Evolutionary conservation across 92 coral and sea anemone genomes (phyloP).

Genomic region (Palythoa heliodiscus): DNA sequence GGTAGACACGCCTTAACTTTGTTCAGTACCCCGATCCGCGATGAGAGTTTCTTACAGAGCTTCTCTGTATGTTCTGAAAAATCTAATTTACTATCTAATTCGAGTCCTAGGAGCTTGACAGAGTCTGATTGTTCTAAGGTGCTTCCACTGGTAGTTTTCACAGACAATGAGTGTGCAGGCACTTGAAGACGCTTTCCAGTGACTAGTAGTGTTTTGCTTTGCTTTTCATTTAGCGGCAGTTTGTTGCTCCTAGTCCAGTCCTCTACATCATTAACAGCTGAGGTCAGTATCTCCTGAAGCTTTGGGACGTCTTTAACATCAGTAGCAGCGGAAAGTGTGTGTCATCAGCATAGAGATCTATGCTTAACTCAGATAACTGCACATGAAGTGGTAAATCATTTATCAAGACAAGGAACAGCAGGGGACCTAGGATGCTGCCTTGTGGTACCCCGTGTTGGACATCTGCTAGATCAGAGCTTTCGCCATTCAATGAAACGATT

Average conservation of each 20-base stretch:
- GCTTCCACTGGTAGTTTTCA: too few species aligned
- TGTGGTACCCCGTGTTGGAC: constrained; percentile 32
- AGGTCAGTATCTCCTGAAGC: neutral
- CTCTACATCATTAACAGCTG: neutral
- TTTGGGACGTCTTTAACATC: constrained; percentile 1
- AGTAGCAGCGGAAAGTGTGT: neutral
- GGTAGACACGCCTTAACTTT: too few species aligned
- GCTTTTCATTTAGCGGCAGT: constrained; percentile 2
- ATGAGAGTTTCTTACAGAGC: too few species aligned
- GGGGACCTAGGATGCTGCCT: constrained; percentile 24
- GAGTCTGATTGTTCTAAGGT: too few species aligned
- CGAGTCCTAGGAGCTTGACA: too few species aligned
- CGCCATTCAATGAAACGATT: constrained; percentile 3
- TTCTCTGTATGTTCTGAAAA: too few species aligned
- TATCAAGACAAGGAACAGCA: constrained; percentile 39
- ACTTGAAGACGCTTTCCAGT: neutral
- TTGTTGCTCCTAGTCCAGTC: constrained; percentile 13
- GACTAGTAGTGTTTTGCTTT: neutral
- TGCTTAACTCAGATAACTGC: neutral
- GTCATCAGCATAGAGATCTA: neutral
- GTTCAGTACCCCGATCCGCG: too few species aligned
- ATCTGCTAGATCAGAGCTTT: neutral
- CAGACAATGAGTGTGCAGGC: neutral
- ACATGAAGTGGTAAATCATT: constrained; percentile 34
- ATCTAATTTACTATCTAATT: too few species aligned